Percentiles rank a stretch among this genome's conserved stretches.
Evolutionary conservation across 2,113 vertebrate species (phyloP).

Genomic region (Nibea coibor): DNA sequence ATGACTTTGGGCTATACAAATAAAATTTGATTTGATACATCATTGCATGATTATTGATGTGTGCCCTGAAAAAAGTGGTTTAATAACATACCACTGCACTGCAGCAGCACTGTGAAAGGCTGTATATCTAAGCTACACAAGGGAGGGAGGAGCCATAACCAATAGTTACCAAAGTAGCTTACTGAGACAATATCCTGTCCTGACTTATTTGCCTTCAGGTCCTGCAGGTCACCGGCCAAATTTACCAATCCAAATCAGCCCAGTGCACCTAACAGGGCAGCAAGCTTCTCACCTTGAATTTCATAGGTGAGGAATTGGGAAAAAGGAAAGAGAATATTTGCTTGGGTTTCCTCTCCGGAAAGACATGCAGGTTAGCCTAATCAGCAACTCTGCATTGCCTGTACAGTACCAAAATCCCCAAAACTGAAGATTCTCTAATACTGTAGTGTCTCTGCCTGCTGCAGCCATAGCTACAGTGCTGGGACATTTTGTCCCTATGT

Average conservation of each 20-base stretch:
- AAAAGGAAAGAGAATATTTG: not conserved
- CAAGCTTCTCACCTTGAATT: conserved; percentile 46
- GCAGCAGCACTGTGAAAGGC: conserved; percentile 12
- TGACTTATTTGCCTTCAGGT: conserved; percentile 59
- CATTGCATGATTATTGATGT: not conserved
- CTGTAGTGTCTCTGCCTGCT: conserved; percentile 26
- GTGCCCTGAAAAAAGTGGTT: not conserved
- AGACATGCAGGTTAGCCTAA: not conserved
- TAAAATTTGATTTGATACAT: too few species aligned
- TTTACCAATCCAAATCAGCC: conserved; percentile 44
- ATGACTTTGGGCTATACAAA: too few species aligned
- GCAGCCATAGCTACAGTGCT: conserved; percentile 22
- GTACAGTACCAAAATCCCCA: not conserved
- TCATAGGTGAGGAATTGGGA: conserved; percentile 29
- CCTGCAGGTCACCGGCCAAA: conserved; percentile 60
- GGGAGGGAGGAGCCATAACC: conserved; percentile 53
- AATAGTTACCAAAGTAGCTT: conserved; percentile 69
- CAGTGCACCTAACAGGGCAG: conserved; percentile 54
- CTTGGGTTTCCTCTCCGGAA: not conserved
- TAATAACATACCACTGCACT: conserved; percentile 24
- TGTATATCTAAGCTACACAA: conserved; percentile 53
- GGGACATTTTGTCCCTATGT: conserved; percentile 34
- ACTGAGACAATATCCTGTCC: conserved; percentile 77
- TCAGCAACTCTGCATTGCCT: not conserved
- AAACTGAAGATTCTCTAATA: conserved; percentile 61